These are phyloP conservation scores for Nomada lathburiana DNA, from an alignment of 2,888 invertebrate genomes.

Conservation along the genomic window DNA sequence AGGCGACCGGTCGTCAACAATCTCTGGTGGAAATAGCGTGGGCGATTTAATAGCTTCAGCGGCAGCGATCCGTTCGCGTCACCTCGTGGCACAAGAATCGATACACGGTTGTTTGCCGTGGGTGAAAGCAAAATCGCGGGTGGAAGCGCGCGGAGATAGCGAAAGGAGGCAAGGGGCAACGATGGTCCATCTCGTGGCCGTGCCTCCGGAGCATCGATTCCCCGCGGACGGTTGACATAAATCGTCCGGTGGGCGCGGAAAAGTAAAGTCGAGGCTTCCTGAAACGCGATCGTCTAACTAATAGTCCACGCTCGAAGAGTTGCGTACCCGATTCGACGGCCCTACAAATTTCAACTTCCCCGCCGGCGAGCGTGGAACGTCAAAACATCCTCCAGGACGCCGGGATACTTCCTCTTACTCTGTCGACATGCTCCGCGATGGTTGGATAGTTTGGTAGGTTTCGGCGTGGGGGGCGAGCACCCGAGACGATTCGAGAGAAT, in stretches of 20 bases:
- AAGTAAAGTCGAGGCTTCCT: slow-evolving; percentile 29
- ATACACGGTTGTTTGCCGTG: slow-evolving; percentile 50
- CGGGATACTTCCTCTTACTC: not conserved
- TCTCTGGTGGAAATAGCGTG: slow-evolving; percentile 18
- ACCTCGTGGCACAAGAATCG: slow-evolving; percentile 31
- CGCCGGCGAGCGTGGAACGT: slow-evolving; percentile 16
- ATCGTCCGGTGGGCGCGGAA: slow-evolving; percentile 28
- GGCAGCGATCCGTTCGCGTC: slow-evolving; percentile 31
- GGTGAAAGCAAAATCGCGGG: slow-evolving; percentile 4
- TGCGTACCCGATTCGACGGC: slow-evolving; percentile 30
- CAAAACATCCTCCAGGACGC: slow-evolving; percentile 43
- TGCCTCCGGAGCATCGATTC: slow-evolving; percentile 40
- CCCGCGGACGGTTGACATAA: slow-evolving; percentile 48
- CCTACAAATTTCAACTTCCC: slow-evolving; percentile 36
- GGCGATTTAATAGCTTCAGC: slow-evolving; percentile 34
- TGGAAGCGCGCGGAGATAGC: not conserved
- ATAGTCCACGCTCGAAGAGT: slow-evolving; percentile 28
- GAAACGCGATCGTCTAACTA: slow-evolving; percentile 40
- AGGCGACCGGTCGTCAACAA: slow-evolving; percentile 10
- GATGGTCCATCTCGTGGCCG: slow-evolving; percentile 16
- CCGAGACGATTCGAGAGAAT: slow-evolving; percentile 7
- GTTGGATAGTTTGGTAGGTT: not conserved
- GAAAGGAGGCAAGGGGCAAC: not conserved
- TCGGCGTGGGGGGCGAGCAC: not conserved
- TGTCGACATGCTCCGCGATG: not conserved